A percentile compares a stretch with the other conserved stretches of the same genome.
phyloP scores from a whole-genome alignment of 2,113 vertebrate genomes.

The Microcebus murinus region DNA sequence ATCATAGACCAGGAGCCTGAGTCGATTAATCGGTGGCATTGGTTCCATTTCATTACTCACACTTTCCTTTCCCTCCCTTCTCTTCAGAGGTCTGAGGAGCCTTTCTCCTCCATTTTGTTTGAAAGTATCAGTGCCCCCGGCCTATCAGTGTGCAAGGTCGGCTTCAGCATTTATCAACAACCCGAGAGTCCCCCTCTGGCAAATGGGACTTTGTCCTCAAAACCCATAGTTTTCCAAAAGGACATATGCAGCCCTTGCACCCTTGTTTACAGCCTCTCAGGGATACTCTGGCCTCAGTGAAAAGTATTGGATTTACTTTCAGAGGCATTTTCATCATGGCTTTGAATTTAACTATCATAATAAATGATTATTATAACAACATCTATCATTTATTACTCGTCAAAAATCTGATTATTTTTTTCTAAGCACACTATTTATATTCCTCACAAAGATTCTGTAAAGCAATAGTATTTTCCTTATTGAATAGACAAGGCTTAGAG shows the following conservation, averaged over 20 bases:
- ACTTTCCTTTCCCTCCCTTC: neutral
- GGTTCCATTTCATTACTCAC: neutral
- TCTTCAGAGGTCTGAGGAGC: neutral
- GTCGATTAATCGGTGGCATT: neutral
- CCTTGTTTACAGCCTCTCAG: neutral
- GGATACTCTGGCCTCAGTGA: neutral
- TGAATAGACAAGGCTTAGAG: neutral
- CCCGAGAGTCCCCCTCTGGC: neutral
- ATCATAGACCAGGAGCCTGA: neutral
- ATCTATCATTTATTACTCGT: neutral
- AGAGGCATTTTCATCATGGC: neutral
- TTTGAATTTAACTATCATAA: conserved; percentile 35
- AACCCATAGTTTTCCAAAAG: neutral
- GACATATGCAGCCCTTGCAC: neutral
- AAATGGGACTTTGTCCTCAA: neutral
- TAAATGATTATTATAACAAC: neutral
- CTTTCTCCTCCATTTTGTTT: neutral
- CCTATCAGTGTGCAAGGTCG: neutral
- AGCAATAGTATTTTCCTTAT: neutral
- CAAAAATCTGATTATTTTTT: conserved; percentile 11
- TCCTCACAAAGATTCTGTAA: conserved; percentile 37
- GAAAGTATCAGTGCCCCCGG: neutral
- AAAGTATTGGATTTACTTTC: neutral
- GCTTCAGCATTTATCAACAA: neutral
- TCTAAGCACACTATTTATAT: neutral